Conservation (phyloP, 2,888 invertebrate species). For the Microctonus aethiopoides region DNA sequence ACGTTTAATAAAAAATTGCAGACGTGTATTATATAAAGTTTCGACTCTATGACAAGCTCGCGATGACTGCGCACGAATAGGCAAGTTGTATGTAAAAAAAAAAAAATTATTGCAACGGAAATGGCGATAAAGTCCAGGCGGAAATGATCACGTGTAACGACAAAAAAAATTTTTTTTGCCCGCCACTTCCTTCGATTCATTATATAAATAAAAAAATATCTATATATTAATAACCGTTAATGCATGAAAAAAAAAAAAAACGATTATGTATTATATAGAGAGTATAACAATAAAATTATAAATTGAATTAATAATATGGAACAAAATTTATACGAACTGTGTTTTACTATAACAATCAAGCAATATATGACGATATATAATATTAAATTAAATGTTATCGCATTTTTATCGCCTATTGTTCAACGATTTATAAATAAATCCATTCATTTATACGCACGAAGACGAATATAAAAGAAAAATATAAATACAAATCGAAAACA, state of each 20-base stretch:
- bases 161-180: not conserved
- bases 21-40: too few relatives aligned
- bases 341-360: not conserved
- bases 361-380: not conserved
- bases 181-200: not conserved
- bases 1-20: not conserved
- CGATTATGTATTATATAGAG: not conserved
- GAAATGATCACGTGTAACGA: not conserved
- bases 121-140: not conserved
- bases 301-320: not conserved
- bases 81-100: not conserved
- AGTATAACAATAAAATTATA: not conserved
- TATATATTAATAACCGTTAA: too few relatives aligned
- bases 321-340: not conserved
- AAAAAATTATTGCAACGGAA: not conserved
- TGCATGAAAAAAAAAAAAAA: too few relatives aligned
- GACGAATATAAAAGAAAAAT: too few relatives aligned
- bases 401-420: not conserved
- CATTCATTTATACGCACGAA: too few relatives aligned
- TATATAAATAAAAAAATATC: not conserved
- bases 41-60: not conserved
- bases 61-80: not conserved
- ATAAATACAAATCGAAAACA: not conserved
- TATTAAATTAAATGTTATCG: not conserved
- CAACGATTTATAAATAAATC: too few relatives aligned